Evolutionary conservation across 1,140 invertebrate genomes (phyloP).

Genomic region (Hypothenemus hampei): DNA sequence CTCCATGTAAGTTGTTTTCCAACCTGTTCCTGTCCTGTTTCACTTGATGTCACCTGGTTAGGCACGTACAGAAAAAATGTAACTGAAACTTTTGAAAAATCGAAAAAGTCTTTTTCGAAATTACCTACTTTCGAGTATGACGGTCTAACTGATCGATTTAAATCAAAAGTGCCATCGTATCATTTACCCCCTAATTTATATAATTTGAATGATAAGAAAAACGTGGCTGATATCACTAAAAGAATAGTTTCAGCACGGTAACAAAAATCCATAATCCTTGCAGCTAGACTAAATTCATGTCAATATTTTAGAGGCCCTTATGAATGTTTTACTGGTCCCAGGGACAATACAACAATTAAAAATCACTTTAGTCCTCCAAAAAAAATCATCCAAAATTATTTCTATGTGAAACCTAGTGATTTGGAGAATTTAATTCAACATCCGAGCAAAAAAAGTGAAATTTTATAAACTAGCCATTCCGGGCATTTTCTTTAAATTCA

Average conservation of each 20-base stretch:
- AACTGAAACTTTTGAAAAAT: not conserved
- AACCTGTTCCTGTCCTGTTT: too few relatives aligned
- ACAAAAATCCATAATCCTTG: conserved; percentile 4
- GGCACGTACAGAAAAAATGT: conserved; percentile 22
- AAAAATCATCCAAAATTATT: conserved; percentile 30
- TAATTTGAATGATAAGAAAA: conserved; percentile 22
- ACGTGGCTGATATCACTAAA: conserved; percentile 7
- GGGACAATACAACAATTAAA: conserved; percentile 41
- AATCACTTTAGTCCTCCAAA: conserved; percentile 36
- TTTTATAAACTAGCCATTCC: not conserved
- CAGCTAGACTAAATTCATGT: conserved; percentile 7
- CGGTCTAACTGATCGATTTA: conserved; percentile 34
- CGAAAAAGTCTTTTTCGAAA: conserved; percentile 28
- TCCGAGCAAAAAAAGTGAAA: conserved; percentile 32
- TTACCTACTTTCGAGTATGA: conserved; percentile 36
- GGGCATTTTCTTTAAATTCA: too few relatives aligned
- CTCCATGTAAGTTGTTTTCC: conserved; percentile 25
- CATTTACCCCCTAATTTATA: conserved; percentile 34
- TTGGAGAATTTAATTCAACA: conserved; percentile 34
- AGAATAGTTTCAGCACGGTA: conserved; percentile 10
- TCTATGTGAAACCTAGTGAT: conserved; percentile 32
- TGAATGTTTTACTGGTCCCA: conserved; percentile 39
- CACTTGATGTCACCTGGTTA: not conserved
- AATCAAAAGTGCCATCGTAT: conserved; percentile 21
- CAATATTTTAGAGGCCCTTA: conserved; percentile 38